These are phyloP conservation scores for Percopsis transmontana DNA, from an alignment of 2,113 vertebrate genomes.

Conservation along the genomic window DNA sequence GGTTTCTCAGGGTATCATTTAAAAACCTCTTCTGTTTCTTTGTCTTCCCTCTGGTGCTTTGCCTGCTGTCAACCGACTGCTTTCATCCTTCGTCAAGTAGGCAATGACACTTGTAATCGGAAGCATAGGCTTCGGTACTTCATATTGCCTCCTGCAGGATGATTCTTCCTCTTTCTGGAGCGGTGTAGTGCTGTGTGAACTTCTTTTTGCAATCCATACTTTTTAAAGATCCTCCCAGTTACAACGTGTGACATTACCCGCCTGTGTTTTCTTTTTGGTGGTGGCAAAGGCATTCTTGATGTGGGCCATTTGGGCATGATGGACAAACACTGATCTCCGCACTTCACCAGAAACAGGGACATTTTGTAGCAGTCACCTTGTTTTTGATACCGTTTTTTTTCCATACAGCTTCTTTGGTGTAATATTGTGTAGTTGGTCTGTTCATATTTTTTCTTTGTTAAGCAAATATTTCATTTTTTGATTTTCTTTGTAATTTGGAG, in stretches of 20 bases:
- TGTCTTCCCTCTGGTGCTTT: conserved; percentile 1
- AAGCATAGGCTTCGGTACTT: background rate
- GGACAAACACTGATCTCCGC: no score
- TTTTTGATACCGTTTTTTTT: background rate
- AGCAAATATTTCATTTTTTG: background rate
- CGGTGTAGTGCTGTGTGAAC: background rate
- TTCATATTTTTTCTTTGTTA: background rate
- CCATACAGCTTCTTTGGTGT: background rate
- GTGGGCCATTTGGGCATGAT: no score
- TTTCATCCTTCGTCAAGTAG: background rate
- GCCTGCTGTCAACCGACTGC: background rate
- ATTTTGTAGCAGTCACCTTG: background rate
- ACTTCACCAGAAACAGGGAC: background rate
- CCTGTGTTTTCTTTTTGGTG: background rate
- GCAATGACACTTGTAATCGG: background rate
- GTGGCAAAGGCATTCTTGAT: no score
- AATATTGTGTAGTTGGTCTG: background rate
- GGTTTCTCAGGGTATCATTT: background rate
- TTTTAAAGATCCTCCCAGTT: conserved; percentile 1
- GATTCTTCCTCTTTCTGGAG: background rate
- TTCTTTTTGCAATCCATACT: background rate
- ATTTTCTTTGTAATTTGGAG: background rate
- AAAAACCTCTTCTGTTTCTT: background rate
- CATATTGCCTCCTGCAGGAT: background rate
- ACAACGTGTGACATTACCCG: background rate